Percentiles rank a stretch among this genome's conserved stretches.
Evolutionary conservation across 2,888 invertebrate genomes (phyloP).

Genomic region (Athrips mouffetella): DNA sequence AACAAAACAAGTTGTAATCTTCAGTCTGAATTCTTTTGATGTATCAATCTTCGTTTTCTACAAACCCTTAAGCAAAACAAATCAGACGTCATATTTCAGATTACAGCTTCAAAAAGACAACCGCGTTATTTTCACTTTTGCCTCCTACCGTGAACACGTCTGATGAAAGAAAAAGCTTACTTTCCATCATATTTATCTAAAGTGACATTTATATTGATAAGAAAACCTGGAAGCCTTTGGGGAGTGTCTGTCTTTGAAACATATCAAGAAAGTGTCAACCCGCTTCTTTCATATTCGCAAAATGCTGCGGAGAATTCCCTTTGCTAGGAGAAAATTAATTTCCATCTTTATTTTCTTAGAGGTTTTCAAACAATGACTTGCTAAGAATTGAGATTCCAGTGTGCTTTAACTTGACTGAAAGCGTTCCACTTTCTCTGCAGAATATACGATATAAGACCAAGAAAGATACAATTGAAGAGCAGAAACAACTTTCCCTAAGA

Average conservation of each 20-base stretch:
- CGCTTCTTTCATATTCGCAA: neutral
- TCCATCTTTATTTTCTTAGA: too few relatives aligned
- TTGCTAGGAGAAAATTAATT: too few relatives aligned
- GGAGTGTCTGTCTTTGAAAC: neutral
- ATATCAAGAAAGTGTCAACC: neutral
- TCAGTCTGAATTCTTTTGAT: too few relatives aligned
- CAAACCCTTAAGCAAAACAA: neutral
- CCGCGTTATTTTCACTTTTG: neutral
- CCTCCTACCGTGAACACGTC: neutral
- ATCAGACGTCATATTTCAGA: neutral
- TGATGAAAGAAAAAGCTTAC: neutral
- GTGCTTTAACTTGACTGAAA: too few relatives aligned
- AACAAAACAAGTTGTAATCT: too few relatives aligned
- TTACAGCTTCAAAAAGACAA: neutral
- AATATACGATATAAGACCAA: too few relatives aligned
- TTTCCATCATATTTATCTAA: neutral
- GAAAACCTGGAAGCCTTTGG: neutral
- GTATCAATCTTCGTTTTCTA: too few relatives aligned
- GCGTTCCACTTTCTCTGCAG: too few relatives aligned
- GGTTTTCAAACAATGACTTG: too few relatives aligned
- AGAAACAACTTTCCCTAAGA: too few relatives aligned
- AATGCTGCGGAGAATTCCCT: neutral
- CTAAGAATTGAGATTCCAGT: too few relatives aligned
- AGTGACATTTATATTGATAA: neutral
- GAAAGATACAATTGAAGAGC: too few relatives aligned